phyloP scores from a whole-genome alignment of 2,888 invertebrate species.

The Nomada hirtipes region DNA sequence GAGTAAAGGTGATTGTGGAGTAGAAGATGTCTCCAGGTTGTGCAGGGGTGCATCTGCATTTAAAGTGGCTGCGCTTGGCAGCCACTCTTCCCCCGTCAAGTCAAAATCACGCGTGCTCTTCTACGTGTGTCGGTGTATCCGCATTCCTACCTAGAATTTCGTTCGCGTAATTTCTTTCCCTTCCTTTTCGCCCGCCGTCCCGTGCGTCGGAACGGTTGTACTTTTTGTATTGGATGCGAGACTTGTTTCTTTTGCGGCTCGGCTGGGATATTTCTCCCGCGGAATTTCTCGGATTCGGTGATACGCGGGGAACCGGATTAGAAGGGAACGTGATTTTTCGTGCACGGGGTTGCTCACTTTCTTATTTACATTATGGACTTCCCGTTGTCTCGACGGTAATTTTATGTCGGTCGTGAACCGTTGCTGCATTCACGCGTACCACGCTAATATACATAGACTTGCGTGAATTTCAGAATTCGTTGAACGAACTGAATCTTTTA shows the following conservation, averaged over 20 bases:
- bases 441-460: not conserved
- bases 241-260: slow-evolving; percentile 31
- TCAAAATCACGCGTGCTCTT: slow-evolving; percentile 64
- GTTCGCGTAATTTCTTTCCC: slow-evolving; percentile 54
- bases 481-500: slow-evolving; percentile 5
- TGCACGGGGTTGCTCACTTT: not conserved
- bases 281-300: slow-evolving; percentile 17
- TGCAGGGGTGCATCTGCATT: slow-evolving; percentile 70
- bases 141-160: slow-evolving; percentile 52
- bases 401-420: not conserved
- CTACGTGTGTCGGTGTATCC: slow-evolving; percentile 33
- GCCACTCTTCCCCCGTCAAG: slow-evolving; percentile 65
- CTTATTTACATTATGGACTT: not conserved
- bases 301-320: slow-evolving; percentile 20
- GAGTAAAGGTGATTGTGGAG: slow-evolving; percentile 52
- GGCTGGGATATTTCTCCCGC: slow-evolving; percentile 34
- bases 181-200: not conserved
- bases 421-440: not conserved
- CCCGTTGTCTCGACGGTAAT: not conserved
- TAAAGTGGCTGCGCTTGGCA: slow-evolving; percentile 72
- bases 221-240: slow-evolving; percentile 46
- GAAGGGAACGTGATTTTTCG: not conserved
- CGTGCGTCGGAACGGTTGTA: slow-evolving; percentile 27
- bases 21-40: slow-evolving; percentile 62
- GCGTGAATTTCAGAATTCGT: slow-evolving; percentile 12